Evolutionary conservation across 2,797 vertebrate species (phyloP).

Genomic region (Tadarida brasiliensis): DNA sequence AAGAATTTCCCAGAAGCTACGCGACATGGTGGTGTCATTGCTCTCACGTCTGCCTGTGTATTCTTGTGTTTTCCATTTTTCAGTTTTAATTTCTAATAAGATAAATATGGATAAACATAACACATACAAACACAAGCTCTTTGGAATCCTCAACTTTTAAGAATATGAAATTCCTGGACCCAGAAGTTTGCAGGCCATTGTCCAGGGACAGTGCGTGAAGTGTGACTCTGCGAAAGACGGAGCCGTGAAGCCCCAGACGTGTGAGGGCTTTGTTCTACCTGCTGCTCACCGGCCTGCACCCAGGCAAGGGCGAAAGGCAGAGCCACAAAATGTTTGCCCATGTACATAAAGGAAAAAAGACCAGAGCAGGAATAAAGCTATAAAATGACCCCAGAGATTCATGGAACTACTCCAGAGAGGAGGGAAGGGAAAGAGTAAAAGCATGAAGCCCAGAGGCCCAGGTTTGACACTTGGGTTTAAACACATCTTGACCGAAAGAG

Average conservation of each 20-base stretch:
- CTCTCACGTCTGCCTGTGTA: not conserved
- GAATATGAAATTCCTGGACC: not conserved
- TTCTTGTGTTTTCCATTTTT: not conserved
- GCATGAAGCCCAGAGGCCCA: not conserved
- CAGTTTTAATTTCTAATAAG: not conserved
- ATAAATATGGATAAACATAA: not conserved
- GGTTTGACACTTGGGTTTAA: not conserved
- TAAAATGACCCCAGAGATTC: not conserved
- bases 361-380: not conserved
- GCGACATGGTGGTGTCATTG: not conserved
- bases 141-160: not conserved
- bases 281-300: not conserved
- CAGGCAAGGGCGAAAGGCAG: not conserved
- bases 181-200: not conserved
- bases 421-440: not conserved
- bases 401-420: not conserved
- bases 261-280: not conserved
- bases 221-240: conserved; percentile 52
- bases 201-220: not conserved
- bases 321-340: not conserved
- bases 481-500: not conserved
- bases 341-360: not conserved
- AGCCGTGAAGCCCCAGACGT: not conserved
- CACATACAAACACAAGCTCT: not conserved
- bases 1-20: not conserved